Evolutionary conservation across 2,797 vertebrate genomes (phyloP), one percentile per base, ranked within the genome.

Genomic region (Sebastes variabilis): DNA sequence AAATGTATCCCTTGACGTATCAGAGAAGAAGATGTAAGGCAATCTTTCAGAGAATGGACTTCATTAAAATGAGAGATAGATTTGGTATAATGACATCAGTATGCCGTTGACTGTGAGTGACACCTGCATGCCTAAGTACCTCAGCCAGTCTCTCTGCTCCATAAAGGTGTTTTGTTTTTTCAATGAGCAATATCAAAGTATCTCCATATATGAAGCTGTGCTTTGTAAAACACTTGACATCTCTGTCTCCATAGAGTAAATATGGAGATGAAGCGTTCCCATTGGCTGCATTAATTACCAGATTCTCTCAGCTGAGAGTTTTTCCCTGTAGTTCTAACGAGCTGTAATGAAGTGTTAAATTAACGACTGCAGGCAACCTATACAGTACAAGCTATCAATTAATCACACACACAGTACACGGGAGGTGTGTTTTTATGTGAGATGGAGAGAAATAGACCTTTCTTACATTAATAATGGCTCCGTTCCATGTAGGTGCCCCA

Each of bases 331-430:
- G 24, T 87, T 77, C 72, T 81, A 87, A 88, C 42, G 46, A 89
- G 77, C 88, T 77, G 76, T 90, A 89, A 90, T 92, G 86, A 87
- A 91, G 86, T 91, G 86, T 84, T 88, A 87, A 91, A 90, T 92
- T 82, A 91, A 88, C 24, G 42, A 78, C 82, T 87, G 25, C 16
- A 60, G 79, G 80, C 62, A 84, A 87, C 77, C 79, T 80, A 77
- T 77, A 81, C 76, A 77, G 75, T 29, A 59, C 87, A 79, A 59
- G 38, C 29, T 32, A 66, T 86, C 78, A 85, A 82, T 90, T 85
- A 80, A 90, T 87, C 87, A 84, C 81, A 85, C 34, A 5, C 56
- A 52, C 32, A 60, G 12, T 30, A 12, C 58, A 20, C 1, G 22
- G 42, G 18, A 46, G 34, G 25, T 74, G 75, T 66, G 10, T 73